phyloP scores from a whole-genome alignment of 2,888 invertebrate species.

The Metopia argyrocephala region DNA sequence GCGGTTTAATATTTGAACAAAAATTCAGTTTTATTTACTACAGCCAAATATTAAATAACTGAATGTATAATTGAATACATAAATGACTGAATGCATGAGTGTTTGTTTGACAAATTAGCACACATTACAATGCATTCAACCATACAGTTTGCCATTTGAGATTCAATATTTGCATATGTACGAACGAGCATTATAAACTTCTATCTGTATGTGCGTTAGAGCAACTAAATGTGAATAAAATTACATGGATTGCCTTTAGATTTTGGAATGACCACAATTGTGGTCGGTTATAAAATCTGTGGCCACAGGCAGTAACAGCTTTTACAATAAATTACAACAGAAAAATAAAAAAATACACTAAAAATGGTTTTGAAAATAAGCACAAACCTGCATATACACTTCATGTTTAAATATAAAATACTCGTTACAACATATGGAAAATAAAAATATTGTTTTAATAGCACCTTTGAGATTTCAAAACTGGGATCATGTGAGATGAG shows the following conservation, averaged over 20 bases:
- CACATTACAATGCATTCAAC: background rate
- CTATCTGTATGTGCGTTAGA: no score
- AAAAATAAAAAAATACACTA: background rate
- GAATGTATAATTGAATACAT: constrained; percentile 32
- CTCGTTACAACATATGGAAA: background rate
- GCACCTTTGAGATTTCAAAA: constrained; percentile 28
- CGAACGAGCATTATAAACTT: no score
- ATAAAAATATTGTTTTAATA: background rate
- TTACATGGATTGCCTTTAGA: background rate
- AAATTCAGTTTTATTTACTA: background rate
- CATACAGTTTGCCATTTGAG: background rate
- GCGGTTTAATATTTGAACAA: background rate
- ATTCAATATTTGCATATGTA: no score
- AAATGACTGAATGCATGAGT: constrained; percentile 1
- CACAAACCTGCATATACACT: no score
- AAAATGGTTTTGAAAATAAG: no score
- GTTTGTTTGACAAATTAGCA: background rate
- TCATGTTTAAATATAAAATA: background rate
- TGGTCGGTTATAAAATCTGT: background rate
- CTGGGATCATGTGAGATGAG: background rate
- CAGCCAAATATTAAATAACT: background rate
- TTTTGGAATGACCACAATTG: background rate
- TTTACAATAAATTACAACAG: background rate
- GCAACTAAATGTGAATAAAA: background rate
- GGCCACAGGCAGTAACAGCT: background rate